Percentiles rank a stretch among this genome's conserved stretches.
phyloP scores from a whole-genome alignment of 2,888 invertebrate genomes.

The Girardia tigrina region DNA sequence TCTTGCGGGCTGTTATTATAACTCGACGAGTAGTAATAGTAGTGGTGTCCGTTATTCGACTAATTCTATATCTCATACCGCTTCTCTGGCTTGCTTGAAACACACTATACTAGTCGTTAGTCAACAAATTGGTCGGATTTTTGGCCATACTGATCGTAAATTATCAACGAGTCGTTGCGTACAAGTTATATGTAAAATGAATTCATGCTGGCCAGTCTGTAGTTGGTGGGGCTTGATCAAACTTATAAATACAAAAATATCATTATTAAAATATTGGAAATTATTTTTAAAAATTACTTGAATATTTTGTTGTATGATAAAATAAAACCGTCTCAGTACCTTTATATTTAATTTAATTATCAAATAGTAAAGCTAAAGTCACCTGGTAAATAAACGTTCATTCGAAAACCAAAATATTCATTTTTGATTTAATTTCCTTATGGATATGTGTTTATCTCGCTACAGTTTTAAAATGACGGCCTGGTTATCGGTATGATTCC shows the following conservation, averaged over 20 bases:
- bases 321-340: too few species aligned
- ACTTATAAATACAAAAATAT: too few species aligned
- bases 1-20: slow-evolving; percentile 13
- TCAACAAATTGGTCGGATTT: slow-evolving; percentile 19
- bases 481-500: slow-evolving; percentile 13
- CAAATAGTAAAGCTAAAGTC: too few species aligned
- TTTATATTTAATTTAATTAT: too few species aligned
- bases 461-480: not conserved
- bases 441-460: not conserved
- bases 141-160: slow-evolving; percentile 16
- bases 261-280: too few species aligned
- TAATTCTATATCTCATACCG: not conserved
- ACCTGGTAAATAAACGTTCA: too few species aligned
- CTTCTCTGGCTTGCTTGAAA: not conserved
- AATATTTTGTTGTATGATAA: too few species aligned
- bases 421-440: not conserved
- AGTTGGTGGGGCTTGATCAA: slow-evolving; percentile 14
- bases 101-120: not conserved
- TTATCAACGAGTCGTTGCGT: not conserved
- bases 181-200: not conserved
- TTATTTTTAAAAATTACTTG: too few species aligned
- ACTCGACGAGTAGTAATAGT: slow-evolving; percentile 17
- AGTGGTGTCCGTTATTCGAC: slow-evolving; percentile 19
- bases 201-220: not conserved
- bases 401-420: too few species aligned